A percentile compares a stretch with the other conserved stretches of the same genome.
Conservation (phyloP, 2,888 invertebrate species). For the Macrosoma leucophasiata region DNA sequence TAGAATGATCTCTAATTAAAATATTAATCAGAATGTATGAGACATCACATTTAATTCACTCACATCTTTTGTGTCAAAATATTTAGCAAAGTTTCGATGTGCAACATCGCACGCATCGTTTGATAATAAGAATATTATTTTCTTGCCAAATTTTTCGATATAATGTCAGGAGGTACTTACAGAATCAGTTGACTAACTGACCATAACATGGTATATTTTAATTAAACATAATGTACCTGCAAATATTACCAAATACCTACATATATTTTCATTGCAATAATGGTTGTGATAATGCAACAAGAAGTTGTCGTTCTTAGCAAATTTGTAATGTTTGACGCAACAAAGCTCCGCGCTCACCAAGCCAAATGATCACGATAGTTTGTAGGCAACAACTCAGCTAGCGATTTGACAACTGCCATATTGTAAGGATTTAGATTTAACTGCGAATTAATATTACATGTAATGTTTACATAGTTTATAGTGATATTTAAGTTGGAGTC, state of each 20-base stretch:
- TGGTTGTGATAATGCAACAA: slow-evolving; percentile 68
- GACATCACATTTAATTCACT: too few species aligned
- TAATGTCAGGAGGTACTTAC: too few species aligned
- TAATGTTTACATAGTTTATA: slow-evolving; percentile 28
- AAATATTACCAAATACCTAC: slow-evolving; percentile 56
- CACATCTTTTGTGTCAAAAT: too few species aligned
- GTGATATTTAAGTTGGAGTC: slow-evolving; percentile 65
- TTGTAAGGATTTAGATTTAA: slow-evolving; percentile 65
- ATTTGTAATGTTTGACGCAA: slow-evolving; percentile 39
- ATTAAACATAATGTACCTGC: slow-evolving; percentile 55
- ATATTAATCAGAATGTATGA: too few species aligned
- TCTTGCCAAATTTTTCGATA: too few species aligned
- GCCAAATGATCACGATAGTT: slow-evolving; percentile 47
- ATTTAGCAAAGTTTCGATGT: too few species aligned
- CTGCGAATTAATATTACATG: slow-evolving; percentile 45
- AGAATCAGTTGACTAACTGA: slow-evolving; percentile 18
- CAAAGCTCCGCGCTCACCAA: slow-evolving; percentile 47
- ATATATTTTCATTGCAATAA: slow-evolving; percentile 61
- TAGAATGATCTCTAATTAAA: too few species aligned
- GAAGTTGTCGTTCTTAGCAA: slow-evolving; percentile 48
- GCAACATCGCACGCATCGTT: too few species aligned
- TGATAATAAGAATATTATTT: too few species aligned
- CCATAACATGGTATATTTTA: slow-evolving; percentile 33
- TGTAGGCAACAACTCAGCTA: slow-evolving; percentile 65
- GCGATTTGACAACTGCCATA: slow-evolving; percentile 74